A percentile compares a stretch with the other conserved stretches of the same genome.
These are phyloP conservation scores for Sarcophaga rosellei DNA, from an alignment of 2,888 invertebrate genomes.

Conservation along the genomic window DNA sequence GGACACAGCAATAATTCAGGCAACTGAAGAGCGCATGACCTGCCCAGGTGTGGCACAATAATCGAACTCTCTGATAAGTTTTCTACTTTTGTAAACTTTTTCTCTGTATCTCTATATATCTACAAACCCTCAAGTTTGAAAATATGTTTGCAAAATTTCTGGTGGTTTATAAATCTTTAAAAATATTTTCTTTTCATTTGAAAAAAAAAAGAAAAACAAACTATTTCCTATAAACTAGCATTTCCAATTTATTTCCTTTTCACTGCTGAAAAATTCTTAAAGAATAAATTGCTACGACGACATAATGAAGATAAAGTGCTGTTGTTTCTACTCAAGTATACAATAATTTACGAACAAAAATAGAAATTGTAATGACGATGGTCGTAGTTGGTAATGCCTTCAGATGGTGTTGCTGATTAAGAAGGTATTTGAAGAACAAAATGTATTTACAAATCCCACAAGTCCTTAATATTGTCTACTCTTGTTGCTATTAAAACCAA, in stretches of 20 bases:
- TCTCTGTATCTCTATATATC: too few species aligned
- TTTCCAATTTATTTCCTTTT: neutral
- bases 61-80: too few species aligned
- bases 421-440: constrained; percentile 10
- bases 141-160: too few species aligned
- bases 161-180: neutral
- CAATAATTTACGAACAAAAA: constrained; percentile 3
- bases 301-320: constrained; percentile 56
- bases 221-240: neutral
- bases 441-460: constrained; percentile 27
- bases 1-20: too few species aligned
- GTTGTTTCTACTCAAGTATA: neutral
- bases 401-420: constrained; percentile 3
- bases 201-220: neutral
- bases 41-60: too few species aligned
- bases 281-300: constrained; percentile 37
- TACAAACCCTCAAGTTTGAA: too few species aligned
- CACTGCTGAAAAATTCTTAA: neutral
- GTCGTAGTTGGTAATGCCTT: neutral
- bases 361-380: constrained; percentile 9
- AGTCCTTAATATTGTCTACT: constrained; percentile 29
- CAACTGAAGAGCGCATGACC: too few species aligned
- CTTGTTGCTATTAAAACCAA: constrained; percentile 70
- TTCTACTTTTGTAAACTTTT: too few species aligned
- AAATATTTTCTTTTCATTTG: neutral